These are phyloP conservation scores for Eilema griseolum DNA, from an alignment of 2,888 invertebrate genomes.

Conservation along the genomic window DNA sequence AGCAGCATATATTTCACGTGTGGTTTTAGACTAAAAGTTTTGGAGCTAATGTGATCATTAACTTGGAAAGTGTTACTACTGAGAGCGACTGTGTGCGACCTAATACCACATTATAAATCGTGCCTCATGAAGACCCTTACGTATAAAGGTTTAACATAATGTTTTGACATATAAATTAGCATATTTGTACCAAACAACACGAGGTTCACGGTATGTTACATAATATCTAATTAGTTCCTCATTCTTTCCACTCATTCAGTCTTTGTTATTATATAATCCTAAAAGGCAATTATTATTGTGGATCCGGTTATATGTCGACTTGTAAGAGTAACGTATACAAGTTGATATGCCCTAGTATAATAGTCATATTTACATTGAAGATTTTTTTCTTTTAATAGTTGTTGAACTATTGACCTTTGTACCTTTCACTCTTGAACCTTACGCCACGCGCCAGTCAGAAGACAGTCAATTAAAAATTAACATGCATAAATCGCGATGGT, in stretches of 20 bases:
- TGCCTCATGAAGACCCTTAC: neutral
- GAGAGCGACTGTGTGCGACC: neutral
- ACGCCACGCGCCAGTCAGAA: neutral
- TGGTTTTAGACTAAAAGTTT: neutral
- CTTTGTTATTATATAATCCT: constrained; percentile 33
- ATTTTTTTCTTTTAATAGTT: constrained; percentile 4
- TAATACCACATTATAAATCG: neutral
- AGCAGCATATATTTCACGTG: too few relatives aligned
- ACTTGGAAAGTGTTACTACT: neutral
- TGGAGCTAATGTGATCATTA: neutral
- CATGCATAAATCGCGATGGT: neutral
- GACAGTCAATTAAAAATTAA: constrained; percentile 7
- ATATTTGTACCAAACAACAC: constrained; percentile 33
- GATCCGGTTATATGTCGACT: constrained; percentile 20
- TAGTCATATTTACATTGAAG: constrained; percentile 16
- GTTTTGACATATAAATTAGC: constrained; percentile 18
- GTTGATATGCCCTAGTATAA: constrained; percentile 14
- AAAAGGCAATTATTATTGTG: constrained; percentile 29
- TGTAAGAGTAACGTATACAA: constrained; percentile 25
- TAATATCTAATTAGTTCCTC: constrained; percentile 41
- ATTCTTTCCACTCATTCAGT: constrained; percentile 21
- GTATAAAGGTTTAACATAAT: constrained; percentile 5
- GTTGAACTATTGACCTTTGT: constrained; percentile 9
- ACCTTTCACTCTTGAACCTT: constrained; percentile 8
- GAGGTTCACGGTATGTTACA: constrained; percentile 27